Conservation (phyloP, 2,888 invertebrate species). For the Entomobrya multifasciata region DNA sequence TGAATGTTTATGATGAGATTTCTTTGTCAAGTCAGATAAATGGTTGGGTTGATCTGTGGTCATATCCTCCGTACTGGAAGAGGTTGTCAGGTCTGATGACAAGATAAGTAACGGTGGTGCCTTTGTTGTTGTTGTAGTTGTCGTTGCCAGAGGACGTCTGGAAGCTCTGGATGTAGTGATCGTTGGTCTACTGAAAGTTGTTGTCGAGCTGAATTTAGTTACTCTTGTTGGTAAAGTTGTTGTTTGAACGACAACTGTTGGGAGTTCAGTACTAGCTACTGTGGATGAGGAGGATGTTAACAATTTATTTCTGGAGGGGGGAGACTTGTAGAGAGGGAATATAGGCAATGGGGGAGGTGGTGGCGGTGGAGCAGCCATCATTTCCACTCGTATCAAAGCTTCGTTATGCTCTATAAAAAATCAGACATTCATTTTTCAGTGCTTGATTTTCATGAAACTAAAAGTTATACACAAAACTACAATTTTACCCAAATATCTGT, state of each 20-base stretch:
- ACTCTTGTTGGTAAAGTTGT: slow-evolving; percentile 34
- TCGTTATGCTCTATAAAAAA: slow-evolving; percentile 76
- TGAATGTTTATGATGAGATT: slow-evolving; percentile 75
- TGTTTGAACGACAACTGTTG: slow-evolving; percentile 46
- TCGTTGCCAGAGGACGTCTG: not conserved
- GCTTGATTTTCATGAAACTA: too few species aligned
- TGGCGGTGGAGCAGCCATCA: slow-evolving; percentile 47
- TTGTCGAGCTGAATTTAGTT: slow-evolving; percentile 51
- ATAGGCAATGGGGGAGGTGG: not conserved
- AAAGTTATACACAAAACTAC: not conserved
- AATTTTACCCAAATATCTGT: slow-evolving; percentile 75
- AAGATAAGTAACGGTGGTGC: slow-evolving; percentile 55
- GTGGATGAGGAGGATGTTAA: slow-evolving; percentile 62
- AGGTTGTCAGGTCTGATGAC: slow-evolving; percentile 59
- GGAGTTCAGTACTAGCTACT: slow-evolving; percentile 64
- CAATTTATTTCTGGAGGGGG: slow-evolving; percentile 54
- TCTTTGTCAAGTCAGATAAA: slow-evolving; percentile 68
- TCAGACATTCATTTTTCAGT: not conserved
- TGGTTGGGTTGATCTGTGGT: slow-evolving; percentile 59
- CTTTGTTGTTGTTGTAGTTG: slow-evolving; percentile 8
- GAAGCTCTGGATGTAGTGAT: slow-evolving; percentile 10
- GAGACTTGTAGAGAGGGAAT: slow-evolving; percentile 50
- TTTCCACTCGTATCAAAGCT: slow-evolving; percentile 77
- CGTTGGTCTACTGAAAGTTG: slow-evolving; percentile 38
- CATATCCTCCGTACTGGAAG: slow-evolving; percentile 46